Base-by-base conservation (phyloP, 2,888 invertebrate genomes). In the Aquatica leii region DNA sequence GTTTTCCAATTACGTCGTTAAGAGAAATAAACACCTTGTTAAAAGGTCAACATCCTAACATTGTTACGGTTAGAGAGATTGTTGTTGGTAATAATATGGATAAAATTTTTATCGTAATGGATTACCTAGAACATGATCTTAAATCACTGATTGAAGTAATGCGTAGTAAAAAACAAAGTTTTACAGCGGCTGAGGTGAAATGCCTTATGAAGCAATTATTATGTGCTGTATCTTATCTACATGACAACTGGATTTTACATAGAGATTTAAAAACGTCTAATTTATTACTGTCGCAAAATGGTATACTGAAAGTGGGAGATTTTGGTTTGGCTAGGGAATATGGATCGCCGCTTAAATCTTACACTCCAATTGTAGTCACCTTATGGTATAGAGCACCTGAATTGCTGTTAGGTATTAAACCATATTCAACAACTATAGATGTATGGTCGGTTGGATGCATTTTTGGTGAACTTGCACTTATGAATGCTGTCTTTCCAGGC, bases 81-180 rank as follows among this genome's bases (percentile, higher is more conserved):
- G 99, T 99, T 0, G 97, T 99, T 11, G 99, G 99, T 14, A 97
- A 96, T 76, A 98, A 98, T 78, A 98, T 99, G 95, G 98, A 99
- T 82, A 97, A 97, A 82, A 95, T 95, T 76, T 95, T 93, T 78
- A 94, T 95, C 69, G 98, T 99, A 0, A 99, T 99, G 99, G 99
- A 99, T 81, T 99, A 97, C 78, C 98, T 99, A 5, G 99, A 99
- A 78, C 99, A 99, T 78, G 99, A 99, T 80, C 85, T 99, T 35
- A 99, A 99, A 80, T 93, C 95, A 43, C 84, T 99, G 17, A 98
- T 99, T 95, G 98, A 98, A 81, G 96, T 95, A 0, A 97, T 99
- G 97, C 88, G 93, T 63, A 77, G 78, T 63, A 94, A 94, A 79
- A 94, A 94, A 75, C 94, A 94, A 81, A 91, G 90, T 49, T 92